A percentile compares a stretch with the other conserved stretches of the same genome.
These are phyloP conservation scores for Cataglyphis rosenhaueri DNA, from an alignment of 2,888 invertebrate genomes.

Conservation along the genomic window DNA sequence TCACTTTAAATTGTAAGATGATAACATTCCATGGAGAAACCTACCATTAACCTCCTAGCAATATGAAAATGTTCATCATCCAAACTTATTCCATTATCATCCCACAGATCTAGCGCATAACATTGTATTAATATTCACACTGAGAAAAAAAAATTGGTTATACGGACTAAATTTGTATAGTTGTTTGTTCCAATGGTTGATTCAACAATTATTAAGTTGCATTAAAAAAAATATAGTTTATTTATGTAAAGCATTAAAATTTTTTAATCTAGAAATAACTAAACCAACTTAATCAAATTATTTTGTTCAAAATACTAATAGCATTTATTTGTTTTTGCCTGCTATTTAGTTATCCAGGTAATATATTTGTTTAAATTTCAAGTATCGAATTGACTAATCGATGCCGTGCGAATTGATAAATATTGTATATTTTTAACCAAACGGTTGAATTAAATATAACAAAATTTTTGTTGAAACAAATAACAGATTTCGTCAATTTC, in stretches of 20 bases:
- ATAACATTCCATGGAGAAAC: too few species aligned
- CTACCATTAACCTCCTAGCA: too few species aligned
- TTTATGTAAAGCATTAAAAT: background rate
- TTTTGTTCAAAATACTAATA: conserved; percentile 10
- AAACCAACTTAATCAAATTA: background rate
- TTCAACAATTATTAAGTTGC: conserved; percentile 15
- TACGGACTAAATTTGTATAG: background rate
- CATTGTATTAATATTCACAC: background rate
- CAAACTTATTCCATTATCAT: too few species aligned
- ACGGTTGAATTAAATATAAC: background rate
- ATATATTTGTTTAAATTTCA: background rate
- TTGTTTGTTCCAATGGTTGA: background rate
- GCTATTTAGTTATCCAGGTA: conserved; percentile 1
- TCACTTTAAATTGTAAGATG: too few species aligned
- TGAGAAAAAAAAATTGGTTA: background rate
- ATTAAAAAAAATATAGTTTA: background rate
- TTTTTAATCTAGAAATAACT: conserved; percentile 12
- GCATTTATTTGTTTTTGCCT: conserved; percentile 14
- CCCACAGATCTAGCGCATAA: too few species aligned
- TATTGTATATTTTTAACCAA: background rate
- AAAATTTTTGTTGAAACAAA: background rate
- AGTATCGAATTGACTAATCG: background rate
- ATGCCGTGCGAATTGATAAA: background rate
- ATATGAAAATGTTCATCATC: too few species aligned
- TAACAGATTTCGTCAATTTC: background rate